Conservation (phyloP, 2,888 invertebrate genomes). For the Hedya salicella region DNA sequence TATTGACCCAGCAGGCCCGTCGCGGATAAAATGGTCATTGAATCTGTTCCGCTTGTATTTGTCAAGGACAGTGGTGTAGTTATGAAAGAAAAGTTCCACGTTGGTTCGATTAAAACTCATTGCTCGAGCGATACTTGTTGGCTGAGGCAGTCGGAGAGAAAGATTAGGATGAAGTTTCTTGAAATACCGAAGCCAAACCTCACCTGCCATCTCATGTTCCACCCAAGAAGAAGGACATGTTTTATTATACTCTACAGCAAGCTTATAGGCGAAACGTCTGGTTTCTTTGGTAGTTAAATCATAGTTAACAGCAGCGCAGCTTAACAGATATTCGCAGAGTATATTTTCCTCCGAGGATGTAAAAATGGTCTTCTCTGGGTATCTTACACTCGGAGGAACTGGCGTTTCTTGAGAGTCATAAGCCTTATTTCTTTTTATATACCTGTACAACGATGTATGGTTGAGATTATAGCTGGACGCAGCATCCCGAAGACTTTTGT, state of each 20-base stretch:
- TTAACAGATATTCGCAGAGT: background rate
- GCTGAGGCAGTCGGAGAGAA: background rate
- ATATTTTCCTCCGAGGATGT: background rate
- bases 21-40: too few relatives aligned
- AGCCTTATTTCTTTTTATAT: too few relatives aligned
- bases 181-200: background rate
- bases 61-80: background rate
- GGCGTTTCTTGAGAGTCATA: too few relatives aligned
- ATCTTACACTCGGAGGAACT: too few relatives aligned
- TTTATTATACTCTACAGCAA: background rate
- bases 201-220: background rate
- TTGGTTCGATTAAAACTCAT: background rate
- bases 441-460: too few relatives aligned
- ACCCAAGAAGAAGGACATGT: background rate
- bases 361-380: too few relatives aligned
- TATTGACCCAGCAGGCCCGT: too few relatives aligned
- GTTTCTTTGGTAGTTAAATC: background rate
- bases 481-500: too few relatives aligned
- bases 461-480: too few relatives aligned
- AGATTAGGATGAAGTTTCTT: background rate
- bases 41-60: slow-evolving; percentile 32
- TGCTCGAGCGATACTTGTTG: background rate
- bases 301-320: background rate
- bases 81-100: background rate
- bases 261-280: background rate